Evolutionary conservation across 1,140 invertebrate genomes (phyloP).

Genomic region (Eurosta solidaginis): DNA sequence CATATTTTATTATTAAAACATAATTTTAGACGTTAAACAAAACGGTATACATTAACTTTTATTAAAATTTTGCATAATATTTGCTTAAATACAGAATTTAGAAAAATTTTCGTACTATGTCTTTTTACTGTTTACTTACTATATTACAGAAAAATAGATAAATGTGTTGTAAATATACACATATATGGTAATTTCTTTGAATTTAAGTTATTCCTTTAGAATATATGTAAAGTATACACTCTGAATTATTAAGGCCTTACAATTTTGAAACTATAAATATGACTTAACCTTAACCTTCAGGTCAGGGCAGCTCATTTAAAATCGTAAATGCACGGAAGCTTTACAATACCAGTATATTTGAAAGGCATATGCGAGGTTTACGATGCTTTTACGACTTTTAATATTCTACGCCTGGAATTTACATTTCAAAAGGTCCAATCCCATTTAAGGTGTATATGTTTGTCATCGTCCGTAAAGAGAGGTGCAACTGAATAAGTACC

Average conservation of each 20-base stretch:
- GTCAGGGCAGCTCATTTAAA: no score
- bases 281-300: no score
- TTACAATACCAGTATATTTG: no score
- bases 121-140: neutral
- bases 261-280: no score
- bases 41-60: neutral
- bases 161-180: no score
- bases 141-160: neutral
- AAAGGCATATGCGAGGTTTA: no score
- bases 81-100: neutral
- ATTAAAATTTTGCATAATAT: no score
- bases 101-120: neutral
- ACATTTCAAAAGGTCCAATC: slow-evolving; percentile 98
- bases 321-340: no score
- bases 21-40: neutral
- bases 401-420: slow-evolving; percentile 87
- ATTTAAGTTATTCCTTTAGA: slow-evolving; percentile 9
- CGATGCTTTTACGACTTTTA: no score
- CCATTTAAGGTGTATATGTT: slow-evolving; percentile 95
- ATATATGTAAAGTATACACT: no score
- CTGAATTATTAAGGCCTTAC: no score
- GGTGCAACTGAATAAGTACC: slow-evolving; percentile 93
- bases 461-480: slow-evolving; percentile 96
- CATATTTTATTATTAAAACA: no score
- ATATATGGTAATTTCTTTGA: neutral